Percentiles rank a stretch among this genome's conserved stretches.
These are phyloP conservation scores for Pristionchus entomophagus DNA, from an alignment of 2,888 invertebrate genomes.

Conservation along the genomic window DNA sequence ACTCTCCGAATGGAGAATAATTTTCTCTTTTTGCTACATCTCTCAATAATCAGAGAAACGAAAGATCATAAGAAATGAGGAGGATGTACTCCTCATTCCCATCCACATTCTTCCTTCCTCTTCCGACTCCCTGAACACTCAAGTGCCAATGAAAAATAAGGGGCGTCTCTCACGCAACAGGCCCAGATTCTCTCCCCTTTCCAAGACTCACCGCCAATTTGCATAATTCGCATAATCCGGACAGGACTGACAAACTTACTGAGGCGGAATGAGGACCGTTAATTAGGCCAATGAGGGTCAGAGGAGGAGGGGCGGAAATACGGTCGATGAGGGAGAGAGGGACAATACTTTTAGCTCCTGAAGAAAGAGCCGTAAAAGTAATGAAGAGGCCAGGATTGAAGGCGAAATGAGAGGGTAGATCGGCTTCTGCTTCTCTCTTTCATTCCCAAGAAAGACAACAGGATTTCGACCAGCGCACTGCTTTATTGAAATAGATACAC, in stretches of 20 bases:
- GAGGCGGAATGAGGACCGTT: neutral
- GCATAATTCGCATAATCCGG: constrained; percentile 13
- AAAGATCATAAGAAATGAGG: too few relatives aligned
- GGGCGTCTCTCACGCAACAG: constrained; percentile 1
- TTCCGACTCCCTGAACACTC: neutral
- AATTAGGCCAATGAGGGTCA: constrained; percentile 28
- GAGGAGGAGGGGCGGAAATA: neutral
- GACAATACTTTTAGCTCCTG: neutral
- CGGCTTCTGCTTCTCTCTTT: neutral
- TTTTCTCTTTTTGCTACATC: too few relatives aligned
- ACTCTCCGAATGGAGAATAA: too few relatives aligned
- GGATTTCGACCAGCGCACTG: constrained; percentile 4
- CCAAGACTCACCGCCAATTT: constrained; percentile 4
- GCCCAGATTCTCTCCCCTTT: neutral
- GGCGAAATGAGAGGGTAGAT: neutral
- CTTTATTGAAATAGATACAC: neutral
- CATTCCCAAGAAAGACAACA: neutral
- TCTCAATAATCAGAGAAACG: too few relatives aligned
- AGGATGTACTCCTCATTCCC: neutral
- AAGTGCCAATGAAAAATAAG: constrained; percentile 31
- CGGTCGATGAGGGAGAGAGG: neutral
- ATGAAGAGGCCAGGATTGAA: neutral
- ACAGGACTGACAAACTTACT: constrained; percentile 1
- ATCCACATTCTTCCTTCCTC: neutral
- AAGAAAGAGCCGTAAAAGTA: constrained; percentile 7